A percentile compares a stretch with the other conserved stretches of the same genome.
phyloP scores from a whole-genome alignment of 2,888 invertebrate genomes.

The Fissipunctia ypsillon region DNA sequence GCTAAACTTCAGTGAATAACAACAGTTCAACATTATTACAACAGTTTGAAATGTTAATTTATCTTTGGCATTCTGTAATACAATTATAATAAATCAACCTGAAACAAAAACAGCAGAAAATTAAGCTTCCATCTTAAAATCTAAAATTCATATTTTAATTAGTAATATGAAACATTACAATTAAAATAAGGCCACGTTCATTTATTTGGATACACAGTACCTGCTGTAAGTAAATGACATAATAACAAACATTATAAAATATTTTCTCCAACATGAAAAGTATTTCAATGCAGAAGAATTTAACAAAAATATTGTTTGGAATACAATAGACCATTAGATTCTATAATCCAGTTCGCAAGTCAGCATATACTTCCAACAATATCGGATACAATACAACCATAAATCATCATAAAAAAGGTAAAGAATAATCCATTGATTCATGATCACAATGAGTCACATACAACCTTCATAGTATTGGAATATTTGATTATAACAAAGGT shows the following conservation, averaged over 20 bases:
- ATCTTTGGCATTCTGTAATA: constrained; percentile 41
- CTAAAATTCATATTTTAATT: background rate
- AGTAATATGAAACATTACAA: background rate
- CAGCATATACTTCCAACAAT: background rate
- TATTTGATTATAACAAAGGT: constrained; percentile 10
- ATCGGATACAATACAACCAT: constrained; percentile 10
- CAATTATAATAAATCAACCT: background rate
- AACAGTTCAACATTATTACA: no score
- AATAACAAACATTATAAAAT: background rate
- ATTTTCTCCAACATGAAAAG: background rate
- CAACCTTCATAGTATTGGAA: constrained; percentile 2
- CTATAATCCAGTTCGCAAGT: background rate
- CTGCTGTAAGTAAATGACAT: background rate
- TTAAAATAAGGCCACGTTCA: background rate
- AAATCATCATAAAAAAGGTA: background rate
- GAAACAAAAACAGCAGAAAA: background rate
- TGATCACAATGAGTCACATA: background rate
- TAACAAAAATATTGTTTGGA: background rate
- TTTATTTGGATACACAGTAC: background rate
- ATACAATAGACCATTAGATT: background rate
- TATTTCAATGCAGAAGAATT: background rate
- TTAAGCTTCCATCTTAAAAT: background rate
- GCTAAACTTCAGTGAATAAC: background rate
- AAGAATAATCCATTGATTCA: constrained; percentile 4
- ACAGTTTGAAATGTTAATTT: background rate